Conservation (phyloP, 2,113 vertebrate species). For the Daphoenositta chrysoptera region DNA sequence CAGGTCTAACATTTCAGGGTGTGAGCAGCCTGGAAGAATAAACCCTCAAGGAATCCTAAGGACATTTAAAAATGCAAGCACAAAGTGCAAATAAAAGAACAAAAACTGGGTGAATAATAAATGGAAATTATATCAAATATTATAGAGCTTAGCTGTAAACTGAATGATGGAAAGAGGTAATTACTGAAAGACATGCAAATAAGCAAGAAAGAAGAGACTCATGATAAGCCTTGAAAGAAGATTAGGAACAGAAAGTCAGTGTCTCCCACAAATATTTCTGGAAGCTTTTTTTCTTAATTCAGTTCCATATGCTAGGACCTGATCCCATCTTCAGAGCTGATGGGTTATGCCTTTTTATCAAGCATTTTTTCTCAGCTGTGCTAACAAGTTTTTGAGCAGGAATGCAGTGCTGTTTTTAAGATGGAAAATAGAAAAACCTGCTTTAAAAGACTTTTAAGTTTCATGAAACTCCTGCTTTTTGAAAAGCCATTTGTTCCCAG, state of each 20-base stretch:
- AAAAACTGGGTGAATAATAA: not conserved
- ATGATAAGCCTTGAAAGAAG: not conserved
- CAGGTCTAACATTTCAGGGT: not conserved
- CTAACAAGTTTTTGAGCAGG: not conserved
- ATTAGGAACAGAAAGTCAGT: not conserved
- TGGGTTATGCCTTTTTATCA: not conserved
- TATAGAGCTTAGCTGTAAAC: not conserved
- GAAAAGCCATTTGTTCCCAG: not conserved
- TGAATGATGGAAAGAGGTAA: not conserved
- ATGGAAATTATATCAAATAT: not conserved
- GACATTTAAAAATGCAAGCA: not conserved
- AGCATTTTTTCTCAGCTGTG: conserved; percentile 24
- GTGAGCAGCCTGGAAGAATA: not conserved
- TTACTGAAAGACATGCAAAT: not conserved
- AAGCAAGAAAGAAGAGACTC: not conserved
- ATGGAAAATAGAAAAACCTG: not conserved
- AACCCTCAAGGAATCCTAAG: not conserved
- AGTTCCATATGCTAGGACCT: not conserved
- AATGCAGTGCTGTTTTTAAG: not conserved
- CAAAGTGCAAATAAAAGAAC: not conserved
- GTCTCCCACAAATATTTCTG: conserved; percentile 1
- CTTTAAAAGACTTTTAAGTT: not conserved
- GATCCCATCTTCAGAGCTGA: not conserved
- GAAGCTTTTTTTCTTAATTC: not conserved
- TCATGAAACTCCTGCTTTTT: not conserved